Percentiles rank a stretch among this genome's conserved stretches.
Evolutionary conservation across 2,797 vertebrate species (phyloP).

Genomic region (Centroberyx gerrardi): DNA sequence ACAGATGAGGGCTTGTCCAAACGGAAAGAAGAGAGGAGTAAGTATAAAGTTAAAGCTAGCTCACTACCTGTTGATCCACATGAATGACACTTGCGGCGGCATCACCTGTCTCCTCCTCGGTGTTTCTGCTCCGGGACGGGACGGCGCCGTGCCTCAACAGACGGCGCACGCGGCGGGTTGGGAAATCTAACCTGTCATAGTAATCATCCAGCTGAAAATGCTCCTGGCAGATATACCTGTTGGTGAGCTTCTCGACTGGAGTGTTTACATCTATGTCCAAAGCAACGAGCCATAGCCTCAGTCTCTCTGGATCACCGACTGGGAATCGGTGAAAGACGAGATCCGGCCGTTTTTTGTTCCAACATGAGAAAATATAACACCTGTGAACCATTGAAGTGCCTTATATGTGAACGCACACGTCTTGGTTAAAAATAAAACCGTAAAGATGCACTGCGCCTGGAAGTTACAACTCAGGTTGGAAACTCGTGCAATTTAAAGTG

Average conservation of each 20-base stretch:
- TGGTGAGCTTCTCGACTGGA: constrained; percentile 25
- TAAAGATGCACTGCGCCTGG: too few species aligned
- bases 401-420: too few species aligned
- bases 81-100: neutral
- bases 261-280: constrained; percentile 52
- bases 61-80: constrained; percentile 15
- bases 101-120: neutral
- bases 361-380: constrained; percentile 47
- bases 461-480: too few species aligned
- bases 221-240: constrained; percentile 51
- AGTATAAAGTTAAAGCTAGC: too few species aligned
- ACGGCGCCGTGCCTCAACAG: constrained; percentile 46
- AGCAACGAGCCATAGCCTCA: constrained; percentile 39
- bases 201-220: constrained; percentile 58
- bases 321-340: constrained; percentile 58
- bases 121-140: neutral
- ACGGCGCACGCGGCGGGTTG: neutral
- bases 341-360: neutral
- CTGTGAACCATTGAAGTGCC: constrained; percentile 31
- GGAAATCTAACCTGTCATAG: neutral
- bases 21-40: too few species aligned
- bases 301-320: constrained; percentile 1
- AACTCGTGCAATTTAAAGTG: constrained; percentile 32
- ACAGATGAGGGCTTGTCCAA: too few species aligned
- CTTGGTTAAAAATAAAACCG: neutral